phyloP scores from a whole-genome alignment of 1,140 invertebrate genomes.

The Brachionus paranguensis region DNA sequence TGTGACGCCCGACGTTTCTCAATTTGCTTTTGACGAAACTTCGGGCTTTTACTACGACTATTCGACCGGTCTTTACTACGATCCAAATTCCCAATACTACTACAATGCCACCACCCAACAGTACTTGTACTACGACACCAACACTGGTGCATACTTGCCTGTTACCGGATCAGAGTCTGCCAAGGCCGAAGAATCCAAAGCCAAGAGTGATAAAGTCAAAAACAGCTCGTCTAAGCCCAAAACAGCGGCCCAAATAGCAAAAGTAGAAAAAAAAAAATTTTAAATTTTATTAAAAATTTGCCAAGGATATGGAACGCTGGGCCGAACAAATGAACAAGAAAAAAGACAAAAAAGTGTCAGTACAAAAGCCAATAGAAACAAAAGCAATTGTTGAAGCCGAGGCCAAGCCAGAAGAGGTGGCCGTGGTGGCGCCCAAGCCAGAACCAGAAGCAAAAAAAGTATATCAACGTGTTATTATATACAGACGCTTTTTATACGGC shows the following conservation, averaged over 20 bases:
- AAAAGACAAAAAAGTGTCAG: constrained; percentile 59
- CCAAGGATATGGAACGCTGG: constrained; percentile 82
- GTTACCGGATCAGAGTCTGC: constrained; percentile 44
- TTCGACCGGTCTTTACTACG: constrained; percentile 84
- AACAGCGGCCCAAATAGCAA: constrained; percentile 94
- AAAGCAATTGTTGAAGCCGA: constrained; percentile 73
- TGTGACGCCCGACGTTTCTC: constrained; percentile 78
- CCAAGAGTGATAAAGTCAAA: constrained; percentile 44
- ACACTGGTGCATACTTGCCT: constrained; percentile 2
- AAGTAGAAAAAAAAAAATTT: constrained; percentile 57
- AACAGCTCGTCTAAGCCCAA: constrained; percentile 69
- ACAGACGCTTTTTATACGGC: neutral
- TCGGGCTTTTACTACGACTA: constrained; percentile 96
- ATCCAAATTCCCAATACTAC: constrained; percentile 71
- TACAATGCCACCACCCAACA: constrained; percentile 76
- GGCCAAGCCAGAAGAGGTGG: constrained; percentile 70
- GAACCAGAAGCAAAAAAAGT: constrained; percentile 44
- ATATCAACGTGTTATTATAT: neutral
- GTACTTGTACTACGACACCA: constrained; percentile 85
- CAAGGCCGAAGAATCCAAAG: constrained; percentile 45
- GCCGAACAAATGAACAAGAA: constrained; percentile 94
- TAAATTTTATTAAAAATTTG: neutral
- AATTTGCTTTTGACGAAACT: constrained; percentile 85
- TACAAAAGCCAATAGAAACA: constrained; percentile 46
- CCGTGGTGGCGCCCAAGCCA: constrained; percentile 9